Conservation (phyloP, 2,797 vertebrate species). For the Paramormyrops hopkinsi region DNA sequence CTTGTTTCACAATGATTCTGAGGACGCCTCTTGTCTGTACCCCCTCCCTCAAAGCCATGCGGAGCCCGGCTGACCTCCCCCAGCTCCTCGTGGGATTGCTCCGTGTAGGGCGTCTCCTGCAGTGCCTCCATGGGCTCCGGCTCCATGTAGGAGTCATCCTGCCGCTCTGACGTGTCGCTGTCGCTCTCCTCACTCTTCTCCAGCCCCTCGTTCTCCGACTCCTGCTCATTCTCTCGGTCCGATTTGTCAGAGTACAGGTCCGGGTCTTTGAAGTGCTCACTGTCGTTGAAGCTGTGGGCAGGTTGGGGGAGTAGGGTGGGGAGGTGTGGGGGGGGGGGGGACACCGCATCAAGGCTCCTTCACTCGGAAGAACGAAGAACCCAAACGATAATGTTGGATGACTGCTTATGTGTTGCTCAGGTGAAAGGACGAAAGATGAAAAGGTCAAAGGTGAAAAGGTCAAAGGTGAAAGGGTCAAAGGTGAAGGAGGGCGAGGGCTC, state of each 20-base stretch:
- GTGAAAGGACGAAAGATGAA: not conserved
- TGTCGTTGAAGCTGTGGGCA: conserved; percentile 78
- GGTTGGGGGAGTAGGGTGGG: not conserved
- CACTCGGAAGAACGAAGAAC: not conserved
- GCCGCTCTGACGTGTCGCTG: conserved; percentile 88
- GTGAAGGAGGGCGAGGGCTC: conserved; percentile 44
- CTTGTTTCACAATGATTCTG: not conserved
- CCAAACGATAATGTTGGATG: not conserved
- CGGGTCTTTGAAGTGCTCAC: conserved; percentile 89
- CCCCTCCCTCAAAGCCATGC: not conserved
- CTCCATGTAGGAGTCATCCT: conserved; percentile 88
- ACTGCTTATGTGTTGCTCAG: not conserved
- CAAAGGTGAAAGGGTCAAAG: not conserved
- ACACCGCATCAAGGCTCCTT: not conserved
- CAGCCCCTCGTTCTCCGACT: conserved; percentile 86
- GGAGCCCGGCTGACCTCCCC: conserved; percentile 72
- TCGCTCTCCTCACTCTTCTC: conserved; percentile 96
- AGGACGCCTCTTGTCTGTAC: not conserved
- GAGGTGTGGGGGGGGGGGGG: not conserved
- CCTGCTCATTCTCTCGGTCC: conserved; percentile 88
- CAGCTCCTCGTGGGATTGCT: conserved; percentile 86
- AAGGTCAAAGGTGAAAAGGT: not conserved
- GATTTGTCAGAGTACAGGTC: conserved; percentile 96
- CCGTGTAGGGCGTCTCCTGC: conserved; percentile 79
- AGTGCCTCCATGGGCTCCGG: conserved; percentile 77